These are phyloP conservation scores for Chymomyza fuscimana DNA, from an alignment of 2,888 invertebrate species.

Conservation along the genomic window DNA sequence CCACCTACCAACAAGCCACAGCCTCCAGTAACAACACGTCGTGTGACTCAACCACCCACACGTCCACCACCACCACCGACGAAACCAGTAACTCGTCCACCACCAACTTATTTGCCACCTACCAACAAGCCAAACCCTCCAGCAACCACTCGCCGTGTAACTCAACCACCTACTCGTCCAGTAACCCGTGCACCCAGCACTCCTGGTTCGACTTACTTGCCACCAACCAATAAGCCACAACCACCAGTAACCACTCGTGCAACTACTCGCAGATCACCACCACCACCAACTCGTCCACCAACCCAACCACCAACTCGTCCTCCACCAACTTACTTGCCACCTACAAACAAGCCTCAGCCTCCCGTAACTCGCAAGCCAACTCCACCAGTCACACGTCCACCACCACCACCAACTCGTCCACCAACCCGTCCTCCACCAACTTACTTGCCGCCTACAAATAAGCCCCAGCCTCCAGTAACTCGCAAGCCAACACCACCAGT, in stretches of 20 bases:
- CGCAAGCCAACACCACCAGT: too few relatives aligned
- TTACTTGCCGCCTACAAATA: slow-evolving; percentile 53
- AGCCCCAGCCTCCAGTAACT: slow-evolving; percentile 27
- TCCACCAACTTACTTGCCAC: slow-evolving; percentile 48
- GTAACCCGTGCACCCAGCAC: slow-evolving; percentile 2
- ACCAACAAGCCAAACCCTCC: slow-evolving; percentile 26
- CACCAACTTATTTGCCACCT: slow-evolving; percentile 31
- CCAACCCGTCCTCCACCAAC: slow-evolving; percentile 56
- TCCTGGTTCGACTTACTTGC: slow-evolving; percentile 51
- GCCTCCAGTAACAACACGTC: slow-evolving; percentile 36
- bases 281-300: slow-evolving; percentile 34
- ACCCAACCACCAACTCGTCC: slow-evolving; percentile 43
- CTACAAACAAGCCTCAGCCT: slow-evolving; percentile 40
- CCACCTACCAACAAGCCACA: slow-evolving; percentile 52
- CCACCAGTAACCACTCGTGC: slow-evolving; percentile 40
- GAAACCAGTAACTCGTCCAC: slow-evolving; percentile 35
- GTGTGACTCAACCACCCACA: slow-evolving; percentile 27
- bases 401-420: slow-evolving; percentile 18
- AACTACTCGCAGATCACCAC: slow-evolving; percentile 16
- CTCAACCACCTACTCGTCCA: slow-evolving; percentile 28
- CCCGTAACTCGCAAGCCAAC: slow-evolving; percentile 36
- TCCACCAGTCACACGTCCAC: slow-evolving; percentile 8
- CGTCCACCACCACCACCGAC: slow-evolving; percentile 35
- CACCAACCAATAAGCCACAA: slow-evolving; percentile 52
- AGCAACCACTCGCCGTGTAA: slow-evolving; percentile 34